Evolutionary conservation across 1,140 invertebrate species (phyloP).

Genomic region (Saccostrea glomerata): DNA sequence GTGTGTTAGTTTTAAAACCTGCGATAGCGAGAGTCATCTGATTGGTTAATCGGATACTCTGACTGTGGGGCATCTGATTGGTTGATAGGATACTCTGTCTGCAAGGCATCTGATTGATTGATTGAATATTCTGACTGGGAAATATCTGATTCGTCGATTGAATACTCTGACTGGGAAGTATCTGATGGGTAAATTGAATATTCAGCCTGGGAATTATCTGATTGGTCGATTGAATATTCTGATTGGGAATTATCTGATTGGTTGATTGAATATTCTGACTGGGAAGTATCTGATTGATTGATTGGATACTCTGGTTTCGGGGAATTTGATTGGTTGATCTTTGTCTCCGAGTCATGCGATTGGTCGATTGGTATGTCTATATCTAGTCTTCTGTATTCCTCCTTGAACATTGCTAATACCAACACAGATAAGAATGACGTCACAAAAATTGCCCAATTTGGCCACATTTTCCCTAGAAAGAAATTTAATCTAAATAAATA

Average conservation of each 20-base stretch:
- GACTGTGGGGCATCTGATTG: neutral
- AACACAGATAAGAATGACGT: constrained; percentile 1
- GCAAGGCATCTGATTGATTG: neutral
- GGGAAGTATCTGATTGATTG: neutral
- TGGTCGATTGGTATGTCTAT: constrained; percentile 1
- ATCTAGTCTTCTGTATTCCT: constrained; percentile 5
- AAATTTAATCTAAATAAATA: neutral
- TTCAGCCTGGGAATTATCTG: neutral
- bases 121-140: neutral
- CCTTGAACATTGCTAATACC: neutral
- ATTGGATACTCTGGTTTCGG: neutral
- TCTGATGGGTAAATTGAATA: neutral
- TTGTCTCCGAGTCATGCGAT: neutral
- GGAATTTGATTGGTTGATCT: neutral
- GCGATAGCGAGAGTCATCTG: neutral
- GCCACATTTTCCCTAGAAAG: neutral
- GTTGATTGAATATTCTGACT: neutral
- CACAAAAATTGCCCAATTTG: constrained; percentile 19
- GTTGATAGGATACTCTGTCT: neutral
- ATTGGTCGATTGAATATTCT: too few relatives aligned
- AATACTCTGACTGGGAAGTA: neutral
- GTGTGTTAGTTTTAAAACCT: neutral
- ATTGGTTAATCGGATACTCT: neutral
- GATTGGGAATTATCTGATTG: neutral
- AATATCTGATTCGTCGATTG: neutral